phyloP scores from a whole-genome alignment of 2,888 invertebrate genomes.

The Drosophila paracracens region DNA sequence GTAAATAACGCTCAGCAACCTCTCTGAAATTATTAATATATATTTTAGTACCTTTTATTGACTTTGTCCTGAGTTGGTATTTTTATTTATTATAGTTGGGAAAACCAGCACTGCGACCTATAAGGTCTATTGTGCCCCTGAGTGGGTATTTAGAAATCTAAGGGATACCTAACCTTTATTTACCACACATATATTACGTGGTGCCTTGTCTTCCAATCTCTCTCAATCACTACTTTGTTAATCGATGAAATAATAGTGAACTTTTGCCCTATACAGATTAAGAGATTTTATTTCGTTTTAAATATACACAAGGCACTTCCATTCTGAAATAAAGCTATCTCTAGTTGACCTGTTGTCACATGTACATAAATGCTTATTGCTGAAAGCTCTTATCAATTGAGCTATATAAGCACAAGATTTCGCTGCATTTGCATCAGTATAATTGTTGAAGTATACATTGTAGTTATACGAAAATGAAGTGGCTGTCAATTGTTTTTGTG shows the following conservation, averaged over 20 bases:
- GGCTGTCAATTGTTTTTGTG: conserved; percentile 8
- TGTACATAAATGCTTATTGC: no score
- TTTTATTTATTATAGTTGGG: no score
- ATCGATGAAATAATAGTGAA: neutral
- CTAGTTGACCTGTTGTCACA: neutral
- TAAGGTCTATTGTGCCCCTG: no score
- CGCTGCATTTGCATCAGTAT: neutral
- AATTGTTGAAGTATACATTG: neutral
- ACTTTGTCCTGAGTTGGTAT: neutral
- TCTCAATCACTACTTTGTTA: neutral
- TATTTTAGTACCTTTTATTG: neutral
- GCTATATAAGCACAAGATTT: conserved; percentile 6
- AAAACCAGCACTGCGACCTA: no score
- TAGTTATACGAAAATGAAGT: conserved; percentile 5
- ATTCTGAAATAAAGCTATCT: neutral
- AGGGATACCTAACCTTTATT: neutral
- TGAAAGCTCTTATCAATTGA: neutral
- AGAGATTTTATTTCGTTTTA: neutral
- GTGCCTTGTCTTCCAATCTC: neutral
- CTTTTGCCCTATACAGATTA: neutral
- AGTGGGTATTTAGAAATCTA: no score
- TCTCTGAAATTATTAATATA: neutral
- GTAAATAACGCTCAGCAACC: neutral
- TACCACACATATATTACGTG: neutral
- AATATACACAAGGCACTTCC: neutral